A percentile compares a stretch with the other conserved stretches of the same genome.
Conservation (phyloP, 2,113 vertebrate species). For the Emberiza fucata region DNA sequence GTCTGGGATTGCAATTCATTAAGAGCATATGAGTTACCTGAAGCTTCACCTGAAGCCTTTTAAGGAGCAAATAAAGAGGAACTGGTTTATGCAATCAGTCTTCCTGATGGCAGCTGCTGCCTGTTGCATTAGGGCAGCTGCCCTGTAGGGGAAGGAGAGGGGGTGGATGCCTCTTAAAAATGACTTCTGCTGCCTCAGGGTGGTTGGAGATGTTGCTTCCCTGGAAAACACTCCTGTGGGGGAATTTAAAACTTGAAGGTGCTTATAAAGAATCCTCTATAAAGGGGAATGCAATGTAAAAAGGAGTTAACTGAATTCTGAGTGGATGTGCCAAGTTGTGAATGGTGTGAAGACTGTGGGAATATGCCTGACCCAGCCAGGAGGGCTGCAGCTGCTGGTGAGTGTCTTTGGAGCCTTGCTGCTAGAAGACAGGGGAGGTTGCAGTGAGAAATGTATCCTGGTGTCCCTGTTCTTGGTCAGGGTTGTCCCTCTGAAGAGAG, state of each 20-base stretch:
- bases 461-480: rapidly evolving
- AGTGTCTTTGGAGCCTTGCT: not conserved
- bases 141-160: rapidly evolving
- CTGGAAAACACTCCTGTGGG: rapidly evolving
- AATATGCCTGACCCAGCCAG: not conserved
- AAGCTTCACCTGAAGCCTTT: not conserved
- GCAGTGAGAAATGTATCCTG: rapidly evolving
- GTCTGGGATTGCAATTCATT: not conserved
- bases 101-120: not conserved
- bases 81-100: not conserved
- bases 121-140: not conserved
- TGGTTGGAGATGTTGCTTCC: rapidly evolving
- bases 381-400: not conserved
- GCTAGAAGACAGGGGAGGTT: not conserved
- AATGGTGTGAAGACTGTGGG: not conserved
- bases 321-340: rapidly evolving
- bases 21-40: not conserved
- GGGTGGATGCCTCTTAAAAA: rapidly evolving
- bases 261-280: rapidly evolving
- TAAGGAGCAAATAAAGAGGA: not conserved
- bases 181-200: rapidly evolving
- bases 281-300: rapidly evolving
- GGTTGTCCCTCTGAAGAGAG: not conserved
- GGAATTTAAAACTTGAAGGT: not conserved
- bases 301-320: not conserved